A percentile compares a stretch with the other conserved stretches of the same genome.
Conservation (phyloP, 1,140 invertebrate species). For the Drosophila pachea region DNA sequence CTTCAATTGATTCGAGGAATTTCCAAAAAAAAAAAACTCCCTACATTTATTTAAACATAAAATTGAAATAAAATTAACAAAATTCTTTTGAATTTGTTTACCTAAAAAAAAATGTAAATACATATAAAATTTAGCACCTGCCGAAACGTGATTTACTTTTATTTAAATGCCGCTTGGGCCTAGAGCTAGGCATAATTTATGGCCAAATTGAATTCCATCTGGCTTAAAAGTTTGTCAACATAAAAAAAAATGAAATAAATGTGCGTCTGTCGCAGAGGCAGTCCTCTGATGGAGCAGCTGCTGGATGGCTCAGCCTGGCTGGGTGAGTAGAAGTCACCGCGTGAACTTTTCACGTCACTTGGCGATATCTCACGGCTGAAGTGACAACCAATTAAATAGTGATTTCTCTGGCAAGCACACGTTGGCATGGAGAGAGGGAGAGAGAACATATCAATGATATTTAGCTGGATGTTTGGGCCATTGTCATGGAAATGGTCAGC, state of each 20-base stretch:
- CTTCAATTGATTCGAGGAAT: not conserved
- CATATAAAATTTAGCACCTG: no score
- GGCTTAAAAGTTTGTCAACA: conserved; percentile 10
- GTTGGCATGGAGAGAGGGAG: not conserved
- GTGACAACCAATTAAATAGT: conserved; percentile 73
- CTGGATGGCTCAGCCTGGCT: not conserved
- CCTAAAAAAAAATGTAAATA: no score
- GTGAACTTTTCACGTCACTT: conserved; percentile 24
- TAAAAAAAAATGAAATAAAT: not conserved
- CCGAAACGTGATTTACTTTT: not conserved
- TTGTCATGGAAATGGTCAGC: conserved; percentile 59
- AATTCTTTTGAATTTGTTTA: no score
- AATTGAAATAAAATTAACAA: no score
- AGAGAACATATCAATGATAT: conserved; percentile 45
- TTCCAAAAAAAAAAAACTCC: not conserved
- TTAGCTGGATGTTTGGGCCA: conserved; percentile 52
- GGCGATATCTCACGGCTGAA: conserved; percentile 35
- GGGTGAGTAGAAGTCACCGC: conserved; percentile 5
- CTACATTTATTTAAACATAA: no score
- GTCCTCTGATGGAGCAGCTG: conserved; percentile 2
- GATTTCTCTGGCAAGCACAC: conserved; percentile 47
- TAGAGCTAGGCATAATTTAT: conserved; percentile 10
- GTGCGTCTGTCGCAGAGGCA: conserved; percentile 1
- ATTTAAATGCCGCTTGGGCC: not conserved
- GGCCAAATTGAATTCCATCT: not conserved